phyloP scores from a whole-genome alignment of 2,888 invertebrate species.

The Eledona agricola region DNA sequence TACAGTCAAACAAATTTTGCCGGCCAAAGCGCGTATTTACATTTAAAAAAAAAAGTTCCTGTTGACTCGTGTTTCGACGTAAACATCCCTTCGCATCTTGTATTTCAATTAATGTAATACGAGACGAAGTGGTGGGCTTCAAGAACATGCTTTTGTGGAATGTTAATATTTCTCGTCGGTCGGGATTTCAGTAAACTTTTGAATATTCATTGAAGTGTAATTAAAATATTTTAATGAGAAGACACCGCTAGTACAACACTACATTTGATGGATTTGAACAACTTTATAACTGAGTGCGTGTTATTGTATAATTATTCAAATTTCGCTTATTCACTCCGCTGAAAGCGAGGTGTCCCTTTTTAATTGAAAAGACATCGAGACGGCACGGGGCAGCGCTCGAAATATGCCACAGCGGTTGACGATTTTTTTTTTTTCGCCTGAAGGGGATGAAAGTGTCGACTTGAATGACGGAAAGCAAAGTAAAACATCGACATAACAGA shows the following conservation, averaged over 20 bases:
- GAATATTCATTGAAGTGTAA: constrained; percentile 59
- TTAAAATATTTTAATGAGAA: constrained; percentile 61
- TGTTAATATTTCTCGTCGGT: constrained; percentile 35
- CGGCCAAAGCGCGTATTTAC: too few relatives aligned
- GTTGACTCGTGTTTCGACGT: constrained; percentile 23
- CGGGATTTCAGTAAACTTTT: constrained; percentile 43
- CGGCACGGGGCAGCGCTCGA: constrained; percentile 7
- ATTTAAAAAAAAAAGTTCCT: too few relatives aligned
- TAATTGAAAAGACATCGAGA: constrained; percentile 23
- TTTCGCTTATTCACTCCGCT: constrained; percentile 38
- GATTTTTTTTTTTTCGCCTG: too few relatives aligned
- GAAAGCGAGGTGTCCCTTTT: constrained; percentile 23
- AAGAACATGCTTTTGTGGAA: constrained; percentile 11
- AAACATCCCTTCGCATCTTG: constrained; percentile 28
- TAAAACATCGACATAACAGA: too few relatives aligned
- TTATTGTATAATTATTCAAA: constrained; percentile 58
- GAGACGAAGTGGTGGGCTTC: constrained; percentile 21
- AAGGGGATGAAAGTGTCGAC: too few relatives aligned
- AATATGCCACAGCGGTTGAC: too few relatives aligned
- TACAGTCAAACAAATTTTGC: too few relatives aligned
- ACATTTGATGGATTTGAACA: constrained; percentile 46
- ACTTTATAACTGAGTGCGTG: constrained; percentile 54
- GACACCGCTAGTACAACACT: constrained; percentile 48
- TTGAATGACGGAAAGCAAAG: too few relatives aligned
- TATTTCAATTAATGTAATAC: constrained; percentile 37